Conservation (phyloP, 2,113 vertebrate genomes). For the Tupaia tana region DNA sequence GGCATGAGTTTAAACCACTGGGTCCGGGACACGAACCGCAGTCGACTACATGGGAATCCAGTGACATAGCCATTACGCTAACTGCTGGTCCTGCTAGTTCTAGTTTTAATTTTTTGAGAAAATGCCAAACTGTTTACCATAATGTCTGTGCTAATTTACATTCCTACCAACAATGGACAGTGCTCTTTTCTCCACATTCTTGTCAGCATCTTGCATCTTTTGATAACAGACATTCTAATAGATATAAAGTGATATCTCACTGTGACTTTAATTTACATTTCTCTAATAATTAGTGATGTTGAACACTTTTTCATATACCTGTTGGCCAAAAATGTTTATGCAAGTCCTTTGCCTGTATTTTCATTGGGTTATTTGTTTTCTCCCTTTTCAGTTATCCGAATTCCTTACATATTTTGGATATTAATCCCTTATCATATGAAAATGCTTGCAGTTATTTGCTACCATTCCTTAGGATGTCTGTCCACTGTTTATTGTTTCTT, state of each 20-base stretch:
- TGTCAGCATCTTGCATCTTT: neutral
- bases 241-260: neutral
- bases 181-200: neutral
- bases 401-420: neutral
- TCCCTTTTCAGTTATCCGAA: neutral
- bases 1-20: no score
- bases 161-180: neutral
- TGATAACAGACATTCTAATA: neutral
- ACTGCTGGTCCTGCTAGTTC: no score
- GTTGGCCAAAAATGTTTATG: neutral
- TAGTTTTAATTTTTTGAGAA: neutral
- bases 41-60: no score
- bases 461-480: neutral
- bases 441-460: neutral
- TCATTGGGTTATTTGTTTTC: neutral
- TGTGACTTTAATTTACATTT: neutral
- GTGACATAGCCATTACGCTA: no score
- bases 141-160: neutral
- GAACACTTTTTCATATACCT: neutral
- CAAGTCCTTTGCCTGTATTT: neutral
- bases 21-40: no score
- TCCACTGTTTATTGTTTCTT: neutral
- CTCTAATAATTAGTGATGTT: neutral
- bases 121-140: neutral
- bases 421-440: neutral